phyloP scores from a whole-genome alignment of 2,888 invertebrate genomes.

The Eueremaeus valkanovi region DNA sequence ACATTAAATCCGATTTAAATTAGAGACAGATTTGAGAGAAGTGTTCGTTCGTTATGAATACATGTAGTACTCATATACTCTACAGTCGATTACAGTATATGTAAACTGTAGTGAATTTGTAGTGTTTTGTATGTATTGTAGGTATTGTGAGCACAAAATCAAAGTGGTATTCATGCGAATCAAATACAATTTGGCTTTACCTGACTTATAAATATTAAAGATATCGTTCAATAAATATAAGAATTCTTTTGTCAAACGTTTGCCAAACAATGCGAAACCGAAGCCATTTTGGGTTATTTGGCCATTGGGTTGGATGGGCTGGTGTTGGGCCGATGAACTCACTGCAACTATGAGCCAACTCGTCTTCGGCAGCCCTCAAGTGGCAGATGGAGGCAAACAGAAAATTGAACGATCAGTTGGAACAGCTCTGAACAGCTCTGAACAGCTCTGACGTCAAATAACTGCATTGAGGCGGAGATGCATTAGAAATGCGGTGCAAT shows the following conservation, averaged over 20 bases:
- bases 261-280: neutral
- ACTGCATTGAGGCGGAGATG: slow-evolving; percentile 31
- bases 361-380: slow-evolving; percentile 34
- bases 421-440: neutral
- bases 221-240: slow-evolving; percentile 10
- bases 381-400: slow-evolving; percentile 27
- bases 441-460: slow-evolving; percentile 13
- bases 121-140: too few species aligned
- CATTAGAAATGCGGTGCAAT: slow-evolving; percentile 34
- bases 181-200: slow-evolving; percentile 14
- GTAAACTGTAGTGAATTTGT: too few species aligned
- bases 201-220: slow-evolving; percentile 9
- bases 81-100: too few species aligned
- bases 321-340: slow-evolving; percentile 14
- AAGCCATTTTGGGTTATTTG: slow-evolving; percentile 35
- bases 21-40: too few species aligned
- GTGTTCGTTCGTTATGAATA: too few species aligned
- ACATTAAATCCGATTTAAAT: too few species aligned
- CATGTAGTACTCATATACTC: too few species aligned
- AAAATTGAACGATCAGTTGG: slow-evolving; percentile 5
- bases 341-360: neutral
- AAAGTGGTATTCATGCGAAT: slow-evolving; percentile 11
- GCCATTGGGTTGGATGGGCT: neutral
- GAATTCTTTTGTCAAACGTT: slow-evolving; percentile 24
- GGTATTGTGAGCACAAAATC: neutral